phyloP scores from a whole-genome alignment of 2,797 vertebrate species.

The Fringilla coelebs region DNA sequence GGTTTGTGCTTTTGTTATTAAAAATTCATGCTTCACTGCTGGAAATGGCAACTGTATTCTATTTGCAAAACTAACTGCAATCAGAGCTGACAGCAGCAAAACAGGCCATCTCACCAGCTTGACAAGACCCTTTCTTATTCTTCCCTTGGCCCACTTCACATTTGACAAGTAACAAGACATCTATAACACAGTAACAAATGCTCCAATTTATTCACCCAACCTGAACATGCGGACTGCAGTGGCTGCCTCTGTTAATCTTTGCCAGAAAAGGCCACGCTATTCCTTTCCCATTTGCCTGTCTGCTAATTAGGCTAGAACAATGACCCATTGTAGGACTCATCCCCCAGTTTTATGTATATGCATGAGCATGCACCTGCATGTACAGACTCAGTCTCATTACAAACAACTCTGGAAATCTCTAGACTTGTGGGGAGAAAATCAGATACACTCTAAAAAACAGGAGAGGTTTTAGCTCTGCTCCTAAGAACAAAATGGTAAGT shows the following conservation, averaged over 20 bases:
- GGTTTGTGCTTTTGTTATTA: slow-evolving; percentile 7
- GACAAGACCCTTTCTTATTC: slow-evolving; percentile 66
- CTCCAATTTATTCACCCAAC: slow-evolving; percentile 81
- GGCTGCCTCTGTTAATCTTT: slow-evolving; percentile 65
- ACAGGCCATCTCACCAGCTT: slow-evolving; percentile 44
- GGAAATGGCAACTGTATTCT: slow-evolving; percentile 70
- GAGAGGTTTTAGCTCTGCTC: neutral
- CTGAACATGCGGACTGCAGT: slow-evolving; percentile 74
- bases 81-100: slow-evolving; percentile 62
- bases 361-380: neutral
- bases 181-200: slow-evolving; percentile 79
- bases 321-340: slow-evolving; percentile 64
- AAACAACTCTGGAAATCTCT: neutral
- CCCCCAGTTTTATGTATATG: neutral
- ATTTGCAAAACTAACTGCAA: slow-evolving; percentile 67
- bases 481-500: neutral
- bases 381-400: slow-evolving; percentile 27
- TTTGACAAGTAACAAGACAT: slow-evolving; percentile 76
- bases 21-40: slow-evolving; percentile 63
- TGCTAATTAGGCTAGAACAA: slow-evolving; percentile 75
- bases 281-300: slow-evolving; percentile 57
- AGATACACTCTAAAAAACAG: neutral
- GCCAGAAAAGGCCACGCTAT: slow-evolving; percentile 17
- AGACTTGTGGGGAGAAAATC: neutral
- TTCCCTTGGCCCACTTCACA: slow-evolving; percentile 77